Evolutionary conservation across 2,888 invertebrate species (phyloP).

Genomic region (Drosophila antonietae): DNA sequence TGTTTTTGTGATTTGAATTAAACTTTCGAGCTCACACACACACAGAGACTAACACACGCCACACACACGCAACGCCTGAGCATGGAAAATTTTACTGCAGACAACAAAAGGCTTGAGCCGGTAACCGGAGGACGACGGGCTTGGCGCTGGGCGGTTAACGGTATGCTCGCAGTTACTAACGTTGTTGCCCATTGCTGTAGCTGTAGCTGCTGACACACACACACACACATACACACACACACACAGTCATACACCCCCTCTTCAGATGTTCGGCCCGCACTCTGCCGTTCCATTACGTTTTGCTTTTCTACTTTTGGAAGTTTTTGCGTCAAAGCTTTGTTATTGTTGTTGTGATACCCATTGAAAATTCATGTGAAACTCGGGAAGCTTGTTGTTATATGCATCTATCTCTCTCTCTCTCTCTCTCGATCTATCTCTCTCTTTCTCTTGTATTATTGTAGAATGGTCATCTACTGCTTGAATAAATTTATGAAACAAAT

Average conservation of each 20-base stretch:
- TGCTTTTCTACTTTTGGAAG: conserved; percentile 66
- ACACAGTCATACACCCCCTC: neutral
- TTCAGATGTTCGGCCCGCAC: conserved; percentile 7
- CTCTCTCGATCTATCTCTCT: no score
- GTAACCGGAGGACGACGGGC: conserved; percentile 26
- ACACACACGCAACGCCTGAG: conserved; percentile 39
- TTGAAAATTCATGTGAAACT: neutral
- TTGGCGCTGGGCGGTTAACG: conserved; percentile 35
- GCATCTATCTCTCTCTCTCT: no score
- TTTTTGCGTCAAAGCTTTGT: conserved; percentile 64
- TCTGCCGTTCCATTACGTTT: conserved; percentile 55
- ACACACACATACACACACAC: no score
- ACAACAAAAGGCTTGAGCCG: conserved; percentile 76
- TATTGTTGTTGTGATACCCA: conserved; percentile 36
- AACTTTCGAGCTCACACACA: conserved; percentile 67
- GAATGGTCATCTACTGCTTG: no score
- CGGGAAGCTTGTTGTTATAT: neutral
- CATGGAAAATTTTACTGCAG: conserved; percentile 76
- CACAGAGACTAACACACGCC: conserved; percentile 19
- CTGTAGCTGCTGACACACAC: neutral
- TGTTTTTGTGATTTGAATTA: conserved; percentile 80
- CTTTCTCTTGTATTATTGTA: no score
- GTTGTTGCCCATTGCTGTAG: conserved; percentile 39
- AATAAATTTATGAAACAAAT: neutral
- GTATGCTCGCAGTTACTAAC: conserved; percentile 47